Evolutionary conservation across 2,113 vertebrate species (phyloP).

Genomic region (Alouatta palliata): DNA sequence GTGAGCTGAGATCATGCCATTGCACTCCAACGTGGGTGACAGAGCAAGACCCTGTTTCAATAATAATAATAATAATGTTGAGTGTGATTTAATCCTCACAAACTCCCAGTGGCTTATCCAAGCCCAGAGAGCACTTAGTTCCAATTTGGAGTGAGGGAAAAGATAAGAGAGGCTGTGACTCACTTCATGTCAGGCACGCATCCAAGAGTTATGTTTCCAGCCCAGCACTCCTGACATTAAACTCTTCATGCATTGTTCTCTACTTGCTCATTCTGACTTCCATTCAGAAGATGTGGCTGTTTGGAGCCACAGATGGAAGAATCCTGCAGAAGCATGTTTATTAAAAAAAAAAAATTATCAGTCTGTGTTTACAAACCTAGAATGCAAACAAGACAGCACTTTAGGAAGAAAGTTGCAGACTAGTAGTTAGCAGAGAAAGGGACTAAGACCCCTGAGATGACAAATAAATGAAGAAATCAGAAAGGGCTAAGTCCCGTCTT

Average conservation of each 20-base stretch:
- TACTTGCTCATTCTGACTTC: background rate
- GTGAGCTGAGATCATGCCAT: no score
- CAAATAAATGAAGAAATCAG: background rate
- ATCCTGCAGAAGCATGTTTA: background rate
- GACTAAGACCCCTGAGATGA: background rate
- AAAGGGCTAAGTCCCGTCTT: background rate
- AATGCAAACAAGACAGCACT: background rate
- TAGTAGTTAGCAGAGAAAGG: background rate
- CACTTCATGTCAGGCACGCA: background rate
- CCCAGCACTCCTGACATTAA: background rate
- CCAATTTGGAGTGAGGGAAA: background rate
- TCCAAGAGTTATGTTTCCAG: background rate
- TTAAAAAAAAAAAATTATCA: background rate
- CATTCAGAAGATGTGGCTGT: background rate
- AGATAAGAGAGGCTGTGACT: background rate
- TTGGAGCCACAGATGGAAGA: background rate
- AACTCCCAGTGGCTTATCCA: background rate
- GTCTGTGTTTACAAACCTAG: background rate
- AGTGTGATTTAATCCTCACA: background rate
- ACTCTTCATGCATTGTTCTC: background rate
- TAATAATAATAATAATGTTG: background rate
- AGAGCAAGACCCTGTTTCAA: no score
- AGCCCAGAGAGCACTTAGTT: background rate
- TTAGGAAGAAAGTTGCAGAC: background rate
- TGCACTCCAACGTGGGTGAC: no score